Base-by-base conservation (phyloP, 2,113 vertebrate genomes). In the Antennarius striatus region DNA sequence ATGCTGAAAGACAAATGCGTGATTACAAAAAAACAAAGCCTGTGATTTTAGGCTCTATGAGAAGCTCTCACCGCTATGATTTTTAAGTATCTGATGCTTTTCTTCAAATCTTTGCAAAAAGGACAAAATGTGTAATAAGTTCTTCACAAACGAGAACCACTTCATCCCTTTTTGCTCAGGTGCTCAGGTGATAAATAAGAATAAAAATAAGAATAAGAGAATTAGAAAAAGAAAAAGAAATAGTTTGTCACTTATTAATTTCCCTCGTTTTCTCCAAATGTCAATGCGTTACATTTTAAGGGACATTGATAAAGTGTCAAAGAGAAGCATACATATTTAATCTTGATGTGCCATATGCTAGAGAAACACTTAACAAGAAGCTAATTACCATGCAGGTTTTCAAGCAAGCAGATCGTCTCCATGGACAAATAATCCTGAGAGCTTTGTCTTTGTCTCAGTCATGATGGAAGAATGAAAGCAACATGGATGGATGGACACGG, bases 321-420 rank as follows among this genome's bases (percentile, higher is more conserved):
- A 74, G 73, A 51, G 46, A 50, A 40, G 60, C 66, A 74, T 43
- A 51, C 68, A 85, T 84, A 75, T 81, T 79, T 82, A 74, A 85
- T 87, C 63, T 67, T 80, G 71, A 84, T 63, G 58, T 57, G 40
- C 81, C 79, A 89, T 77, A 88, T 85, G 76, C 50, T 79, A 39
- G 15, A 67, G 69, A 69, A 75, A 66, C 75, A 77, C 77, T 58
- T 66, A 77, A 70, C 66, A 63, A 83, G 68, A 62, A 75, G 22
- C 74, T 68, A 66, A 85, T 88, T 84, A 82, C 47, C 62, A 78
- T 82, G 68, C 73, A 73, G 63, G 72, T 75, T 79, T 83, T 32
- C 68, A 73, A 67, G 71, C 67, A 77, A 29, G 48, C 50, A 49
- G 15, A 5, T 2, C 63, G 75, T 68, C 76, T 75, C 76, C 63